phyloP scores from a whole-genome alignment of 2,113 vertebrate genomes.

The Vidua chalybeata region DNA sequence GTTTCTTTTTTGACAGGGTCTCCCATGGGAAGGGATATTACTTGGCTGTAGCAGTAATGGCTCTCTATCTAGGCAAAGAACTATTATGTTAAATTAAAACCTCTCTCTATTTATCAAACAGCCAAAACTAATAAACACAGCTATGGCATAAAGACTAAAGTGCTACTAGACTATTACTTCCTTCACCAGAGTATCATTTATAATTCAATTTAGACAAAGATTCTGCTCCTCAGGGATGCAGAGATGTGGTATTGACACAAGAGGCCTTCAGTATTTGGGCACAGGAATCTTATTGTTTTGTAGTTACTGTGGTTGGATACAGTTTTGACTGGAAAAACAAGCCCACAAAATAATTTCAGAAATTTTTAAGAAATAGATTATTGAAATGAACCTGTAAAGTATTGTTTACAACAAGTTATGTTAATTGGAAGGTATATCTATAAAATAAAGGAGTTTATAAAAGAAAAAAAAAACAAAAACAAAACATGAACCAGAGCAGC shows the following conservation, averaged over 20 bases:
- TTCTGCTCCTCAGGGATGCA: not conserved
- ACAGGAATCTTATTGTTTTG: not conserved
- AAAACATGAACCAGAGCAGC: accelerated
- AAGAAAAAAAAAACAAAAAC: not conserved
- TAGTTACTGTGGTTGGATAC: not conserved
- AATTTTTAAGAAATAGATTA: not conserved
- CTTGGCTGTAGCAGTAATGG: not conserved
- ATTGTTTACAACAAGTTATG: not conserved
- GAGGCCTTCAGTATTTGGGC: not conserved
- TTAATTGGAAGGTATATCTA: not conserved
- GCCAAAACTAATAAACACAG: conserved; percentile 34
- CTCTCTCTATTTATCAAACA: conserved; percentile 28
- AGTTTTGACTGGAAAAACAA: not conserved
- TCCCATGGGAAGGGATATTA: conserved; percentile 21
- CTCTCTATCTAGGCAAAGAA: not conserved
- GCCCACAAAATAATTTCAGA: not conserved
- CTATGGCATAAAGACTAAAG: not conserved
- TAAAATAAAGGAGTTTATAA: not conserved
- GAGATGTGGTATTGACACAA: not conserved
- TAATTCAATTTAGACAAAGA: conserved; percentile 9
- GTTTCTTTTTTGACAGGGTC: not conserved
- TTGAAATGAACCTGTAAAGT: not conserved
- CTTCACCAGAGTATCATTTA: conserved; percentile 16
- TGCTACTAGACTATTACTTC: conserved; percentile 23
- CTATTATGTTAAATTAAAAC: conserved; percentile 39